Conservation (phyloP, 2,113 vertebrate genomes). For the Channa argus region DNA sequence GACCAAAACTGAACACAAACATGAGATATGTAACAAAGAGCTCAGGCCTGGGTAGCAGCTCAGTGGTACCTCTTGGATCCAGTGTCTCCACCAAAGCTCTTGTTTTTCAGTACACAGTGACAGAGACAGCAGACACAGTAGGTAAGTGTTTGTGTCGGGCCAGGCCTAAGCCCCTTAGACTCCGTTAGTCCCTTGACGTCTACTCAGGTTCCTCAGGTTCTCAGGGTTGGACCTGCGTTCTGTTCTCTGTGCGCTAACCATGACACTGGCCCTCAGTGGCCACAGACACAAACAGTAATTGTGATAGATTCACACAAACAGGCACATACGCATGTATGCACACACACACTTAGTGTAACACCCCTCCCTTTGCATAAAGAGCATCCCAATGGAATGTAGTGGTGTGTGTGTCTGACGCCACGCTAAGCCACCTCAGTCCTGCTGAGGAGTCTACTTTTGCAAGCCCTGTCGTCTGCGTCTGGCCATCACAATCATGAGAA, state of each 20-base stretch:
- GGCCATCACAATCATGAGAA: constrained; percentile 84
- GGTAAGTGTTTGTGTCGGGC: constrained; percentile 80
- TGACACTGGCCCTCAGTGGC: constrained; percentile 67
- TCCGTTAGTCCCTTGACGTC: constrained; percentile 76
- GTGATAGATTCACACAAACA: constrained; percentile 64
- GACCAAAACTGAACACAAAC: constrained; percentile 72
- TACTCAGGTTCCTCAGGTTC: constrained; percentile 77
- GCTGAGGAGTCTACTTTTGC: constrained; percentile 82
- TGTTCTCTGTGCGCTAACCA: constrained; percentile 52
- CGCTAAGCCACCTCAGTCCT: constrained; percentile 84
- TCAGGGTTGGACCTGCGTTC: constrained; percentile 68
- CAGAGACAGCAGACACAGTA: constrained; percentile 78
- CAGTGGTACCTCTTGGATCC: constrained; percentile 60
- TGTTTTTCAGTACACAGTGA: constrained; percentile 80
- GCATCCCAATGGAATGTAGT: constrained; percentile 78
- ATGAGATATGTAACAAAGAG: constrained; percentile 63
- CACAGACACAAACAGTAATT: constrained; percentile 80
- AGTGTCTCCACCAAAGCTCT: constrained; percentile 76
- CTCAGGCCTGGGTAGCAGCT: constrained; percentile 42
- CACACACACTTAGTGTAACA: constrained; percentile 28
- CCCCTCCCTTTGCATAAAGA: constrained; percentile 65
- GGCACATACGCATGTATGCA: constrained; percentile 14
- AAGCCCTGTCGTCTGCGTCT: constrained; percentile 82
- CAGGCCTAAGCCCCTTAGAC: constrained; percentile 78
- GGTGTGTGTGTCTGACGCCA: constrained; percentile 83